Percentiles rank a stretch among this genome's conserved stretches.
Evolutionary conservation across 1,140 invertebrate genomes (phyloP).

Genomic region (Odontomachus brunneus): DNA sequence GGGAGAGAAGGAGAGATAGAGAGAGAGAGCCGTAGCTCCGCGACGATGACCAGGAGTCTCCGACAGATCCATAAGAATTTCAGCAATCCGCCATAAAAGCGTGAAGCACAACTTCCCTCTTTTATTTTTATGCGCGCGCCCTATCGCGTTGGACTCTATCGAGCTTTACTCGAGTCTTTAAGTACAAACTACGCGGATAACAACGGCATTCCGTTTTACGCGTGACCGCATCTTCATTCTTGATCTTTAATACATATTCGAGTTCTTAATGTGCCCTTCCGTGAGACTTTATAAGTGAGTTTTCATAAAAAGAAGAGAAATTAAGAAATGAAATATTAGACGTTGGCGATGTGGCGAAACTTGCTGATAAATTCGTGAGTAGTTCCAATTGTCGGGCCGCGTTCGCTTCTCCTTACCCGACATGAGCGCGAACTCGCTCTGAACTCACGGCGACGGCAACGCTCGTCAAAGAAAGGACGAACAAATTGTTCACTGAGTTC

Average conservation of each 20-base stretch:
- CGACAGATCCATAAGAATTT: slow-evolving; percentile 35
- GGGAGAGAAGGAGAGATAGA: no score
- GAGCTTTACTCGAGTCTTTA: not conserved
- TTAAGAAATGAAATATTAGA: not conserved
- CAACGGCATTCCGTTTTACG: not conserved
- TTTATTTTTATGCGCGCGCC: no score
- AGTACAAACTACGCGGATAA: not conserved
- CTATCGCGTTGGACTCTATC: no score
- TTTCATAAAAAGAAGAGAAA: no score
- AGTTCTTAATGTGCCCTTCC: no score
- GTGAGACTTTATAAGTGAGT: not conserved
- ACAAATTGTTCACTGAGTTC: slow-evolving; percentile 66
- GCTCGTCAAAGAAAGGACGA: slow-evolving; percentile 47
- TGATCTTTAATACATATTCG: not conserved
- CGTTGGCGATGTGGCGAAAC: not conserved
- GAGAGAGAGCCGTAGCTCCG: slow-evolving; percentile 20
- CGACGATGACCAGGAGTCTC: slow-evolving; percentile 8
- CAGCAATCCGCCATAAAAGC: slow-evolving; percentile 27
- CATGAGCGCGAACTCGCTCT: slow-evolving; percentile 9
- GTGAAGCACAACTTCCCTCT: not conserved
- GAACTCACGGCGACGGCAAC: slow-evolving; percentile 3
- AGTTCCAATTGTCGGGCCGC: slow-evolving; percentile 4
- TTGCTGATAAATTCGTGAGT: slow-evolving; percentile 28
- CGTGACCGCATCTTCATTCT: not conserved
- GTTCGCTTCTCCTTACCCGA: slow-evolving; percentile 6